Conservation (phyloP, 2,113 vertebrate species). For the human region GRCh38 chr5:150126501-150127000, state of each 20-base stretch:
- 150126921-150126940: not conserved
- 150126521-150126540: slow-evolving; percentile 95
- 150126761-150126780: not conserved
- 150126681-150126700: not conserved
- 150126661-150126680: no score
- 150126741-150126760: not conserved
- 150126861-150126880: not conserved
- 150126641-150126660: not conserved
- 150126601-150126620: slow-evolving; percentile 92
- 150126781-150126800: not conserved
- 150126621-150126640: slow-evolving; percentile 12
- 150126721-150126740: not conserved
- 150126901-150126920: not conserved
- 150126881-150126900: not conserved
- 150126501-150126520: slow-evolving; percentile 81
- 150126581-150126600: slow-evolving; percentile 94
- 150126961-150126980: not conserved
- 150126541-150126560: slow-evolving; percentile 92
- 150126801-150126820: not conserved
- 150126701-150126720: not conserved
- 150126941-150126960: not conserved
- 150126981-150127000: not conserved
- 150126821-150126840: not conserved
- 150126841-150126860: not conserved
- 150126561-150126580: slow-evolving; percentile 91